Percentiles rank a stretch among this genome's conserved stretches.
These are phyloP conservation scores for Sparidentex hasta DNA, from an alignment of 2,797 vertebrate genomes.

Conservation along the genomic window DNA sequence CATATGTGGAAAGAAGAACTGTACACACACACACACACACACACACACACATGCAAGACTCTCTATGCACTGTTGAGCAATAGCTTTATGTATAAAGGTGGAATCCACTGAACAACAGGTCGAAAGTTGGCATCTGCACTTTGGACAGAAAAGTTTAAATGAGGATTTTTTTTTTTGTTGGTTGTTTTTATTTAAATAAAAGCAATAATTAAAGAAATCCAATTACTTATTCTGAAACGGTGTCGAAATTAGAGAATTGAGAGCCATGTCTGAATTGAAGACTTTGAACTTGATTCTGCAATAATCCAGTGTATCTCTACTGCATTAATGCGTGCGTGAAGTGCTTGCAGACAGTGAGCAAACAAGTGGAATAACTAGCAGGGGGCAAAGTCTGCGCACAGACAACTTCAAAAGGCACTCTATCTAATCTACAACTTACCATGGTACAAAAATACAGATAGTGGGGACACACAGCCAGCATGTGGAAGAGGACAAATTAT, in stretches of 20 bases:
- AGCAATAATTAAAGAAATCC: slow-evolving; percentile 3
- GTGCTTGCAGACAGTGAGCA: slow-evolving; percentile 72
- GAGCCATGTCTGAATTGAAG: slow-evolving; percentile 21
- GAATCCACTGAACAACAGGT: slow-evolving; percentile 49
- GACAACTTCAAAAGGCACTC: slow-evolving; percentile 80
- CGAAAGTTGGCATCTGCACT: slow-evolving; percentile 46
- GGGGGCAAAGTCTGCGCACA: slow-evolving; percentile 84
- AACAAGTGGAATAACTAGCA: slow-evolving; percentile 76
- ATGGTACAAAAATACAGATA: slow-evolving; percentile 77
- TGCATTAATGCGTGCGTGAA: slow-evolving; percentile 14
- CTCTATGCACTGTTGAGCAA: slow-evolving; percentile 33
- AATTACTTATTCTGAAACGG: not conserved
- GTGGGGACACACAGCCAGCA: slow-evolving; percentile 25
- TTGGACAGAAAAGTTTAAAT: slow-evolving; percentile 30
- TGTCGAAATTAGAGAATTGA: slow-evolving; percentile 11
- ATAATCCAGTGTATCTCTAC: slow-evolving; percentile 28
- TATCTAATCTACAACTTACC: slow-evolving; percentile 85
- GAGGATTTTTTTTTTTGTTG: slow-evolving; percentile 34
- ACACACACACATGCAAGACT: not conserved
- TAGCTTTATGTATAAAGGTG: slow-evolving; percentile 21
- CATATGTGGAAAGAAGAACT: not conserved
- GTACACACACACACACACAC: slow-evolving; percentile 15
- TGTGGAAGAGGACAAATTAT: slow-evolving; percentile 34
- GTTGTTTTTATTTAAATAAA: slow-evolving; percentile 3
- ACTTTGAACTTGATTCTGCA: slow-evolving; percentile 55